Conservation (phyloP, 2,888 invertebrate species). For the Shargacucullia verbasci region DNA sequence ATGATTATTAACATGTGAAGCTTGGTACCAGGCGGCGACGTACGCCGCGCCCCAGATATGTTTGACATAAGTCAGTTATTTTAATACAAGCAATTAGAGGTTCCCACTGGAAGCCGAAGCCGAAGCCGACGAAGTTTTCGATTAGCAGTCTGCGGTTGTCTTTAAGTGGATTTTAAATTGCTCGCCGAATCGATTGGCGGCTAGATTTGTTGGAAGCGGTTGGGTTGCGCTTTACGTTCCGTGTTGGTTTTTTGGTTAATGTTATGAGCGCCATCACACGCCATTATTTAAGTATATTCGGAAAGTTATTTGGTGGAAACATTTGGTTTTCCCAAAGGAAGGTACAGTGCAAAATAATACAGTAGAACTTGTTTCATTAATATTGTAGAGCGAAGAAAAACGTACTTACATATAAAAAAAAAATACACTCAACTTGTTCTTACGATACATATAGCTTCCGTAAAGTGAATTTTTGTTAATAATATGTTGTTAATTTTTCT, state of each 20-base stretch:
- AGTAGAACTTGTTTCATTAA: too few relatives aligned
- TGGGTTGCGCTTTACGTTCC: conserved; percentile 54
- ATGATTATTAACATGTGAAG: conserved; percentile 89
- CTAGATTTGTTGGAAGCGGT: conserved; percentile 54
- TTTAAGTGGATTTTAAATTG: conserved; percentile 88
- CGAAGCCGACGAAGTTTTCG: conserved; percentile 81
- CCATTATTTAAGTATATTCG: conserved; percentile 21
- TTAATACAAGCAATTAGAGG: conserved; percentile 88
- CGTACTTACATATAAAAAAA: too few relatives aligned
- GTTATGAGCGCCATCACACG: conserved; percentile 27
- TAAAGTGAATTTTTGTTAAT: too few relatives aligned
- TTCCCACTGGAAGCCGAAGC: conserved; percentile 74
- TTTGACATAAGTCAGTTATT: conserved; percentile 89
- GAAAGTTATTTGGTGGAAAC: not conserved
- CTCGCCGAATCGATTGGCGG: conserved; percentile 76
- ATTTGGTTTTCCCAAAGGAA: too few relatives aligned
- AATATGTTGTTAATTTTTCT: too few relatives aligned
- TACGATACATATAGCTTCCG: too few relatives aligned
- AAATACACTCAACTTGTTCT: too few relatives aligned
- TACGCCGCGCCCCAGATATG: conserved; percentile 84
- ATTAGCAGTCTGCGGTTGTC: conserved; percentile 84
- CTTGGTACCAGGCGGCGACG: conserved; percentile 82
- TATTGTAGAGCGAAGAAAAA: too few relatives aligned
- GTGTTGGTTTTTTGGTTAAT: conserved; percentile 52
- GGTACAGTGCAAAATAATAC: too few relatives aligned